Conservation (phyloP, 1,140 invertebrate species). For the Calycopis cecrops region DNA sequence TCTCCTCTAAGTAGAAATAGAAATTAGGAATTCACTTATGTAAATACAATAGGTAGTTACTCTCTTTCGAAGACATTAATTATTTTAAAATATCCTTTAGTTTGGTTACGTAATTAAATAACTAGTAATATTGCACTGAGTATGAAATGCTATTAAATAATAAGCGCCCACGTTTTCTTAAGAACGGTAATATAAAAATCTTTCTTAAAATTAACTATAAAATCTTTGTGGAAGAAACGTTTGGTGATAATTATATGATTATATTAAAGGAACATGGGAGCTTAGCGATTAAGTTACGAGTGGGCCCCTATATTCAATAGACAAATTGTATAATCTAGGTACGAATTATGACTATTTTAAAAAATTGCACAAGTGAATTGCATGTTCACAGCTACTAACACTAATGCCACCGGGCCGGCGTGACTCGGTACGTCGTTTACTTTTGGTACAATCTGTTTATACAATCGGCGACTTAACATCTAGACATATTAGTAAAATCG, state of each 20-base stretch:
- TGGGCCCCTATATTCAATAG: slow-evolving; percentile 73
- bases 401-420: slow-evolving; percentile 40
- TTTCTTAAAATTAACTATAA: slow-evolving; percentile 67
- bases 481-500: slow-evolving; percentile 64
- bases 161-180: slow-evolving; percentile 68
- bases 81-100: slow-evolving; percentile 76
- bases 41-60: slow-evolving; percentile 75
- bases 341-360: slow-evolving; percentile 72
- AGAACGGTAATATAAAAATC: slow-evolving; percentile 62
- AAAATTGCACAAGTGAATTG: slow-evolving; percentile 74
- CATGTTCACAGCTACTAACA: slow-evolving; percentile 70
- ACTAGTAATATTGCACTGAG: slow-evolving; percentile 80
- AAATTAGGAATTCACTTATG: slow-evolving; percentile 71
- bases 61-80: slow-evolving; percentile 66
- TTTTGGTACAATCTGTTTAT: slow-evolving; percentile 52
- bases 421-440: slow-evolving; percentile 39
- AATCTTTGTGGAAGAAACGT: slow-evolving; percentile 69
- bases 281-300: slow-evolving; percentile 52
- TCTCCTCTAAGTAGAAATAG: slow-evolving; percentile 61
- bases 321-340: slow-evolving; percentile 72
- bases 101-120: slow-evolving; percentile 78
- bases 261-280: slow-evolving; percentile 52
- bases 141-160: slow-evolving; percentile 76
- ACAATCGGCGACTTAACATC: slow-evolving; percentile 57
- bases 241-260: slow-evolving; percentile 57